Conservation (phyloP, 2,888 invertebrate genomes). For the Cepaea hortensis region DNA sequence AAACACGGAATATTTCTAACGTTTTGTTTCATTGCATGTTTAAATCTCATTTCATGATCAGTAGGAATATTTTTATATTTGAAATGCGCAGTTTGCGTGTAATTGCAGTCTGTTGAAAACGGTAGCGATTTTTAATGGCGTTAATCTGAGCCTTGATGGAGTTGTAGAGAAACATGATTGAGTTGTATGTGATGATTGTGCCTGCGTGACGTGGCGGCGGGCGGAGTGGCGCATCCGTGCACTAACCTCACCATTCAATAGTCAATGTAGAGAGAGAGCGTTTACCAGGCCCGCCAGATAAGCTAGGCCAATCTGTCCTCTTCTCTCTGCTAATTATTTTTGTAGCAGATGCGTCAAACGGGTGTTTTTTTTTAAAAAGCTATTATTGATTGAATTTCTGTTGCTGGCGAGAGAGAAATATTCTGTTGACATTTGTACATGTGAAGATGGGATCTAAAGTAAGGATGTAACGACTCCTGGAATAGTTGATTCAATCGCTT, state of each 20-base stretch:
- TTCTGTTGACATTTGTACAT: not conserved
- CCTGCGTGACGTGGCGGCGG: not conserved
- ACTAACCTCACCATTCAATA: conserved; percentile 22
- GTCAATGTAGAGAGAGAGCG: conserved; percentile 12
- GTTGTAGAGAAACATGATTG: conserved; percentile 14
- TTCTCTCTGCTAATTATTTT: conserved; percentile 16
- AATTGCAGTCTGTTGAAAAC: not conserved
- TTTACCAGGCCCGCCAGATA: conserved; percentile 15
- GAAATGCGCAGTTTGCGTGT: not conserved
- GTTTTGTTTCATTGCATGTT: not conserved
- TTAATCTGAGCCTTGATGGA: not conserved
- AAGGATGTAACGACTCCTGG: too few species aligned
- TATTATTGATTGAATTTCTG: conserved; percentile 23
- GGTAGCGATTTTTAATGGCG: not conserved
- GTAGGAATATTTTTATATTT: not conserved
- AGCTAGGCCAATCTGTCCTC: not conserved
- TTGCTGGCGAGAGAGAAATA: conserved; percentile 4
- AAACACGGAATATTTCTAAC: not conserved
- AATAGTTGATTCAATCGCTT: too few species aligned
- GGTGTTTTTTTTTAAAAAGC: not conserved
- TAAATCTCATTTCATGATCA: too few species aligned
- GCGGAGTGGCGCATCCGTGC: conserved; percentile 1
- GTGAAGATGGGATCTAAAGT: not conserved
- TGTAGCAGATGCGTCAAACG: conserved; percentile 34
- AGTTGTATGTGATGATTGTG: not conserved